A percentile compares a stretch with the other conserved stretches of the same genome.
Evolutionary conservation across 2,888 invertebrate species (phyloP).

Genomic region (Leucozona laternaria): DNA sequence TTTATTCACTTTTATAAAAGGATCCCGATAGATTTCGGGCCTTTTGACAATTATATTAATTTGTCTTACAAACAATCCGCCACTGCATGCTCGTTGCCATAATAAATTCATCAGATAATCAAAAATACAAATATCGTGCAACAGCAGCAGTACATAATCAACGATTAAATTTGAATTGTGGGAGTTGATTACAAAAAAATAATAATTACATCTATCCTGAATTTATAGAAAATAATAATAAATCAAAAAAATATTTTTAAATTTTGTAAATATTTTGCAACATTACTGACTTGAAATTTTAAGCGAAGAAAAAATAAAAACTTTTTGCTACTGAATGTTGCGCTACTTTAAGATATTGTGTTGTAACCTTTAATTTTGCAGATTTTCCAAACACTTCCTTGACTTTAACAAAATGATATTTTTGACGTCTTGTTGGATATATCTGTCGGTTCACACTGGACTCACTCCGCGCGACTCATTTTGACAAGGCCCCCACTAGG

Average conservation of each 20-base stretch:
- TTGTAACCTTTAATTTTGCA: no score
- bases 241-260: constrained; percentile 18
- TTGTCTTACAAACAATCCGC: neutral
- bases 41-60: neutral
- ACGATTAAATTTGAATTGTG: constrained; percentile 22
- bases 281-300: neutral
- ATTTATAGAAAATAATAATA: constrained; percentile 15
- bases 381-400: no score
- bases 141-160: neutral
- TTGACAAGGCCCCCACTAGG: no score
- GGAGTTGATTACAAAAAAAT: constrained; percentile 14
- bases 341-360: no score
- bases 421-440: no score
- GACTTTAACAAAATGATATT: no score
- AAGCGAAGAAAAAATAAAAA: no score
- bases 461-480: no score
- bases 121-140: neutral
- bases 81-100: neutral
- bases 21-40: neutral
- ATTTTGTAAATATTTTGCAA: constrained; percentile 8
- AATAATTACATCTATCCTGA: constrained; percentile 27
- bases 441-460: no score
- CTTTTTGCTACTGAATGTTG: no score
- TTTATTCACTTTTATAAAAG: no score
- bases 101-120: constrained; percentile 6